Conservation (phyloP, 1,140 invertebrate species). For the Drosophila chauvacae region DNA sequence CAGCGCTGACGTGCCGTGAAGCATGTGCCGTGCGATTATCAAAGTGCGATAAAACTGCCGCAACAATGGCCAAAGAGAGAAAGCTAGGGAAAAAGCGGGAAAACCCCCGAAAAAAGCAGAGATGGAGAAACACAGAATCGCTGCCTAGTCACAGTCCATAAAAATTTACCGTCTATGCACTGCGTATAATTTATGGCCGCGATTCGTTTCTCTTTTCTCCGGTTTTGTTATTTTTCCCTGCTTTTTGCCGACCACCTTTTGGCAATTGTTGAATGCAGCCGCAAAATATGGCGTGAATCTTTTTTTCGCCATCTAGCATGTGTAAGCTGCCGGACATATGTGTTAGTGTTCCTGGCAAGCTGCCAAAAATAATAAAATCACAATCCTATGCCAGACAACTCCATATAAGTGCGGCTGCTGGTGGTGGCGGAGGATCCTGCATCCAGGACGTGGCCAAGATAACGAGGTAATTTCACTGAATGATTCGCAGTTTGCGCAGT, state of each 20-base stretch:
- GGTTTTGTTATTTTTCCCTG: constrained; percentile 10
- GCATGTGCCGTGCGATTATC: constrained; percentile 75
- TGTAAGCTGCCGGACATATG: constrained; percentile 65
- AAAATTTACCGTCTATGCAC: constrained; percentile 74
- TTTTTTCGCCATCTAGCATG: constrained; percentile 47
- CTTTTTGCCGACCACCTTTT: constrained; percentile 56
- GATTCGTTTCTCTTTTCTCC: constrained; percentile 28
- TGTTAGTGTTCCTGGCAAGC: constrained; percentile 57
- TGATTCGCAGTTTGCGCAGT: constrained; percentile 65
- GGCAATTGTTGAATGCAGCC: constrained; percentile 75
- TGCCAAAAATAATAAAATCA: constrained; percentile 83
- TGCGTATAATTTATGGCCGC: constrained; percentile 71
- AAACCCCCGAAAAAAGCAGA: constrained; percentile 7
- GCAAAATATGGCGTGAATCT: constrained; percentile 60
- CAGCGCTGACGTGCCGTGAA: constrained; percentile 67
- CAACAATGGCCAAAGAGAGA: constrained; percentile 57
- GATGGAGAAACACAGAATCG: constrained; percentile 16
- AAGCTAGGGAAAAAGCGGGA: constrained; percentile 3
- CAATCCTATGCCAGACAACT: constrained; percentile 74
- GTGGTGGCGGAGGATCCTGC: too few species aligned
- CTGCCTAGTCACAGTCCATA: constrained; percentile 67
- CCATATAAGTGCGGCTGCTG: constrained; percentile 12
- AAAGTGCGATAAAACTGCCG: constrained; percentile 74
- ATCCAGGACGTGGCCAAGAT: constrained; percentile 59
- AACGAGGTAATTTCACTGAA: constrained; percentile 81